Conservation (phyloP, 30 jellyfish, hydroid and myxozoan species). For the Turritopsis dohrnii region DNA sequence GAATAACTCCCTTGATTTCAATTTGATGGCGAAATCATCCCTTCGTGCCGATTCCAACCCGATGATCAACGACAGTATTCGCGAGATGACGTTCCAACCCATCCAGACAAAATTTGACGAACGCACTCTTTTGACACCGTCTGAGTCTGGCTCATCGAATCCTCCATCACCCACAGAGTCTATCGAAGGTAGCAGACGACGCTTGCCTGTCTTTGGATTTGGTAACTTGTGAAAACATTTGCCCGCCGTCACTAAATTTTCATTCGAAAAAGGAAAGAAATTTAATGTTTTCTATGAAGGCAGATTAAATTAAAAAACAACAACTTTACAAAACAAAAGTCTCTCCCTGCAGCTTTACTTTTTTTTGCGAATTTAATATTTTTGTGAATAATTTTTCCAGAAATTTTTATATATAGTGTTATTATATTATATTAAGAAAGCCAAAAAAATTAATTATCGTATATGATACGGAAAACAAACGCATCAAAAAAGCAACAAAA, state of each 20-base stretch:
- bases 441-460: constrained; percentile 3
- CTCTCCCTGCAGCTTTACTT: not conserved
- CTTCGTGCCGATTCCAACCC: constrained; percentile 21
- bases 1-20: constrained; percentile 3
- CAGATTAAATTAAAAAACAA: not conserved
- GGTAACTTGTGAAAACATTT: not conserved
- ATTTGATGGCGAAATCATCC: not conserved
- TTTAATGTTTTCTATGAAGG: constrained; percentile 17
- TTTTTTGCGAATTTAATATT: constrained; percentile 4
- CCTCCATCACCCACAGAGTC: constrained; percentile 74
- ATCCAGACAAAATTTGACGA: constrained; percentile 25
- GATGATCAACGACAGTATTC: constrained; percentile 7
- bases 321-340: not conserved
- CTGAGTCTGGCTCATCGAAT: constrained; percentile 44
- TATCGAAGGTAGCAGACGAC: constrained; percentile 61
- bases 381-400: constrained; percentile 8
- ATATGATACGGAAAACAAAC: constrained; percentile 12
- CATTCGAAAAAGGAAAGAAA: not conserved
- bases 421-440: constrained; percentile 6
- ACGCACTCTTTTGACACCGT: constrained; percentile 26
- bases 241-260: not conserved
- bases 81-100: constrained; percentile 22
- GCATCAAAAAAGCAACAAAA: not conserved
- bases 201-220: constrained; percentile 82
- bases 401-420: constrained; percentile 35